Percentiles rank a stretch among this genome's conserved stretches.
Evolutionary conservation across 2,888 invertebrate genomes (phyloP).

Genomic region (Machimus rusticus): DNA sequence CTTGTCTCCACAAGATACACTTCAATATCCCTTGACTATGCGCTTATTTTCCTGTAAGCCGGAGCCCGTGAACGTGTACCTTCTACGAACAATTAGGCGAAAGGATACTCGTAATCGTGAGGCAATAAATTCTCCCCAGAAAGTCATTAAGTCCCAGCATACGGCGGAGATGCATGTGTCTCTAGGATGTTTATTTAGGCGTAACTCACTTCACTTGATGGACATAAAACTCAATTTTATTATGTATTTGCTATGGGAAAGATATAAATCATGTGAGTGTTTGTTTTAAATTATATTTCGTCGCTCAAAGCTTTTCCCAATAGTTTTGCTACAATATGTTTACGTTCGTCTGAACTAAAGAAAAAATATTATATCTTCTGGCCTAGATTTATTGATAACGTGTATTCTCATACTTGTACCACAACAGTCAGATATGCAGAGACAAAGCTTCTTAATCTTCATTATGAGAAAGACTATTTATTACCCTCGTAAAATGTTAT

Average conservation of each 20-base stretch:
- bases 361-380: not conserved
- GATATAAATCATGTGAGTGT: not conserved
- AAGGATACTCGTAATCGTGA: not conserved
- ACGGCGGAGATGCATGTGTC: not conserved
- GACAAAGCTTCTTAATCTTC: not conserved
- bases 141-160: not conserved
- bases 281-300: not conserved
- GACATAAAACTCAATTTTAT: slow-evolving; percentile 32
- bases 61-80: not conserved
- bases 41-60: not conserved
- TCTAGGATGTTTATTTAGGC: not conserved
- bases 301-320: not conserved
- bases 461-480: slow-evolving; percentile 39
- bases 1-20: not conserved
- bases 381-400: not conserved
- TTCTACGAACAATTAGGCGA: not conserved
- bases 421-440: not conserved
- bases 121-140: slow-evolving; percentile 9
- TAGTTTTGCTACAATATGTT: not conserved
- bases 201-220: not conserved
- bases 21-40: not conserved
- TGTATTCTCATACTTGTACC: not conserved
- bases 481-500: slow-evolving; percentile 45
- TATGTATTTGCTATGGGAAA: slow-evolving; percentile 6
- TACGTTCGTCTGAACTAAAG: not conserved